These are phyloP conservation scores for Sebastes trivittatus DNA, from an alignment of 2,797 vertebrate species.

Conservation along the genomic window DNA sequence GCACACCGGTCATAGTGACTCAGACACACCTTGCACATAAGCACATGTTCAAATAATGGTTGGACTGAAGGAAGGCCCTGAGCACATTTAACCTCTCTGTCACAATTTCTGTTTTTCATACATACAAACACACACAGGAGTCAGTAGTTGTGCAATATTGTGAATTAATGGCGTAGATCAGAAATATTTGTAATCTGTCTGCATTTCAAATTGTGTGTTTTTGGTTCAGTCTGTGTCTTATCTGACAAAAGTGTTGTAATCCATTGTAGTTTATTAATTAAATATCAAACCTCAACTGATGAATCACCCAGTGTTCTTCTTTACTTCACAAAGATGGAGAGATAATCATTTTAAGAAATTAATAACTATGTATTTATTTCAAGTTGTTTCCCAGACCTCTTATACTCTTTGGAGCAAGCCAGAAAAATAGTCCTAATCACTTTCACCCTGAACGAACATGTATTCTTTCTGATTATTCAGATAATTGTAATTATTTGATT, in stretches of 20 bases:
- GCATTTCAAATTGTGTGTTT: slow-evolving; percentile 21
- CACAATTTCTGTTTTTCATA: slow-evolving; percentile 1
- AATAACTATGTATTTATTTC: background rate
- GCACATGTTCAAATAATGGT: background rate
- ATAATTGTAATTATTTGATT: background rate
- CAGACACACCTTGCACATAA: background rate
- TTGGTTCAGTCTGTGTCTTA: slow-evolving; percentile 9
- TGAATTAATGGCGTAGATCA: slow-evolving; percentile 8
- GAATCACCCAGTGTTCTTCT: background rate
- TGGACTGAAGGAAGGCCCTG: slow-evolving; percentile 27
- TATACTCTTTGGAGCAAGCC: background rate
- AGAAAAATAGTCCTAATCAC: background rate
- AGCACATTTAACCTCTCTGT: slow-evolving; percentile 28
- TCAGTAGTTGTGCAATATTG: slow-evolving; percentile 44
- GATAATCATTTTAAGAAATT: background rate
- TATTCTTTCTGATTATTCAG: too few species aligned
- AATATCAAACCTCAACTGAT: slow-evolving; percentile 37
- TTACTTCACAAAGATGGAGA: background rate
- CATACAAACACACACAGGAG: slow-evolving; percentile 3
- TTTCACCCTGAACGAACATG: background rate
- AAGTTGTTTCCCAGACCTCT: background rate
- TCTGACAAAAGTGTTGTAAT: slow-evolving; percentile 39
- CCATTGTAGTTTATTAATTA: slow-evolving; percentile 46
- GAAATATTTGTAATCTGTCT: slow-evolving; percentile 21
- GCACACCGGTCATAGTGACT: slow-evolving; percentile 66